These are phyloP conservation scores for Amblyopsis rosae DNA, from an alignment of 2,113 vertebrate genomes.

Conservation along the genomic window DNA sequence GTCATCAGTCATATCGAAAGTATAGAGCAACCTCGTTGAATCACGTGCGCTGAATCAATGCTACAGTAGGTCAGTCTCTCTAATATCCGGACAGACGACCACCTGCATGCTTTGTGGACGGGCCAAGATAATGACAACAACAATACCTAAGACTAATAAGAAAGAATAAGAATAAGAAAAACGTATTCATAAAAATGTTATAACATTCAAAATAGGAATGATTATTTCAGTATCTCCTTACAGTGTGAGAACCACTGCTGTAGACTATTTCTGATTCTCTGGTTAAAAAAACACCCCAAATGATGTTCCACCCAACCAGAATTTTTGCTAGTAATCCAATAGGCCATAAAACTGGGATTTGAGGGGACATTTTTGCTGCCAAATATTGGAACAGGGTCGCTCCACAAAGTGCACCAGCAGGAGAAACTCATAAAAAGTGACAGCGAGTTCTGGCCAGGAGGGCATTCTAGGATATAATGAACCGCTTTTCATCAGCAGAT, in stretches of 20 bases:
- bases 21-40: slow-evolving; percentile 17
- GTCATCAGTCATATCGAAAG: slow-evolving; percentile 38
- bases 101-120: too few species aligned
- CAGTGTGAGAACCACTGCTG: too few species aligned
- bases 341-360: slow-evolving; percentile 49
- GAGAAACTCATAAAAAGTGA: slow-evolving; percentile 68
- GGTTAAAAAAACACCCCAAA: slow-evolving; percentile 21
- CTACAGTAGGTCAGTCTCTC: too few species aligned
- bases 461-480: slow-evolving; percentile 71
- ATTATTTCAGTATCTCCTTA: too few species aligned
- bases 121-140: too few species aligned
- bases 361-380: slow-evolving; percentile 35
- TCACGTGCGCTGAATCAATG: too few species aligned
- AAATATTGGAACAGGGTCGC: slow-evolving; percentile 36
- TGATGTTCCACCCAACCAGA: not conserved
- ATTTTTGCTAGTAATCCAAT: slow-evolving; percentile 34
- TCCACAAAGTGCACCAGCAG: slow-evolving; percentile 41
- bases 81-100: too few species aligned
- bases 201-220: too few species aligned
- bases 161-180: too few species aligned
- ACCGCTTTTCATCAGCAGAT: slow-evolving; percentile 69
- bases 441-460: slow-evolving; percentile 62
- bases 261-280: slow-evolving; percentile 8
- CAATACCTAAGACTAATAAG: too few species aligned
- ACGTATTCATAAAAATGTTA: too few species aligned